Base-by-base conservation (phyloP, 2,113 vertebrate genomes). In the Acanthochromis polyacanthus region DNA sequence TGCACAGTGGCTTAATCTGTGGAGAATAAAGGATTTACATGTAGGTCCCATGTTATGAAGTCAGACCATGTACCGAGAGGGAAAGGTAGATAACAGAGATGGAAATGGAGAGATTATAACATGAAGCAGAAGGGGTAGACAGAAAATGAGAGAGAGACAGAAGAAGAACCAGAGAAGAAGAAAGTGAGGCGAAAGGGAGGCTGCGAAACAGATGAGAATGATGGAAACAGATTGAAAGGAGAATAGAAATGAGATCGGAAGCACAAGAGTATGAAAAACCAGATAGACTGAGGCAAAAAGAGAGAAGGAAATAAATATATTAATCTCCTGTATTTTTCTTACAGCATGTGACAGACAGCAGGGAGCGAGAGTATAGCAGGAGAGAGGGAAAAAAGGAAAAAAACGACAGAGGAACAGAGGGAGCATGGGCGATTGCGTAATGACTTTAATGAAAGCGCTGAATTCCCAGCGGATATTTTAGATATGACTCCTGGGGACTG, bases 401-500 rank as follows among this genome's bases (percentile, higher is more conserved):
- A 71, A 79, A 71, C 10, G 45, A 76, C 16, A 17, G 64, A 61
- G 76, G 69, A 74, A 71, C 81, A 50, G 58, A 81, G 76, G 57
- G 58, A 76, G 64, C 60, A 87, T 25, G 74, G 63, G 80, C 30
- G 36, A 87, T 70, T 75, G 85, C 53, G 56, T 90, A 91, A 91
- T 90, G 88, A 90, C 78, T 87, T 85, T 88, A 93, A 89, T 93
- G 88, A 90, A 92, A 90, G 78, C 58, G 4, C 58, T 46, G 23
- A 78, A 90, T 84, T 84, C 93, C 92, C 67, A 78, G 50, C n/a
- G 88, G 89, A 90, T 77, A 80, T 75, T 91, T 89, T 86, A 87
- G 82, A 85, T 63, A 86, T 32, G 71, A 71, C 85, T 89, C 87
- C 85, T 55, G 75, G 84, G 88, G 63, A 77, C 38, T 56, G 63